Percentiles rank a stretch among this genome's conserved stretches.
phyloP scores from a whole-genome alignment of 2,797 vertebrate genomes.

The Sebastes ruberrimus region DNA sequence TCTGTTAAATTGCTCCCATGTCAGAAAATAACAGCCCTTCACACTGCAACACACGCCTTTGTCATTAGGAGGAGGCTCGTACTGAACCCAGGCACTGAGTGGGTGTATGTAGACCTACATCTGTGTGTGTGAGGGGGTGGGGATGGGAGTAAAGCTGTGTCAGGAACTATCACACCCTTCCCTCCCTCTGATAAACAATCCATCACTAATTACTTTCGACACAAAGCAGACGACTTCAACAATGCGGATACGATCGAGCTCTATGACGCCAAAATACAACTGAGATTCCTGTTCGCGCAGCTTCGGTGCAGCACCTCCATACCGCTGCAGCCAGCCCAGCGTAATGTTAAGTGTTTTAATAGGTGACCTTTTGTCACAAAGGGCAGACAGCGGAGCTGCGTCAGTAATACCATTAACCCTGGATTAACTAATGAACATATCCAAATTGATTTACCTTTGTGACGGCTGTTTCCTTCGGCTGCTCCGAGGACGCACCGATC shows the following conservation, averaged over 20 bases:
- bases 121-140: not conserved
- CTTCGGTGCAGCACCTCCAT: not conserved
- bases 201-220: slow-evolving; percentile 57
- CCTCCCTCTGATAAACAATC: slow-evolving; percentile 49
- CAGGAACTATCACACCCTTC: slow-evolving; percentile 31
- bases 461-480: not conserved
- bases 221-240: slow-evolving; percentile 28
- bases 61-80: slow-evolving; percentile 53
- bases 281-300: not conserved
- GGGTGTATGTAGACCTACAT: not conserved
- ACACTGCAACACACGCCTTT: slow-evolving; percentile 63
- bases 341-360: slow-evolving; percentile 9
- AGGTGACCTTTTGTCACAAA: slow-evolving; percentile 38
- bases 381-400: slow-evolving; percentile 28
- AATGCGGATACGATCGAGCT: not conserved
- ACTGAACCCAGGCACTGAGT: slow-evolving; percentile 16
- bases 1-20: slow-evolving; percentile 76
- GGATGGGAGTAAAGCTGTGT: slow-evolving; percentile 8
- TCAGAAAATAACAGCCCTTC: slow-evolving; percentile 75
- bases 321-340: slow-evolving; percentile 4
- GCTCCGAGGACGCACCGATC: not conserved
- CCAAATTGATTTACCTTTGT: slow-evolving; percentile 35
- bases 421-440: slow-evolving; percentile 53
- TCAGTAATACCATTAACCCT: slow-evolving; percentile 47
- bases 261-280: not conserved